phyloP scores from a whole-genome alignment of 2,888 invertebrate species.

The Heliconius erato region DNA sequence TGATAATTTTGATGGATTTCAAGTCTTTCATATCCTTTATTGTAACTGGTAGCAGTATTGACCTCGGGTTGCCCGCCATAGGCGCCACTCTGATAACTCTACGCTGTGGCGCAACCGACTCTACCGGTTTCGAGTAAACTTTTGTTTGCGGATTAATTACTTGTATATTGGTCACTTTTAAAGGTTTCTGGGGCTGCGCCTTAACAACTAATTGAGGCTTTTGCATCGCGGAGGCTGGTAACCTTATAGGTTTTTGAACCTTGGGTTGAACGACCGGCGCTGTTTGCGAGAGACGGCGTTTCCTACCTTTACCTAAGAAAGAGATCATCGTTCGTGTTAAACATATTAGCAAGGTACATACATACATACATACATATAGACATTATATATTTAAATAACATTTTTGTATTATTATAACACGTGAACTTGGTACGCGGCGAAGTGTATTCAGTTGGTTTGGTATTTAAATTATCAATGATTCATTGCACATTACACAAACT shows the following conservation, averaged over 20 bases:
- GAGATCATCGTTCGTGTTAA: slow-evolving; percentile 6
- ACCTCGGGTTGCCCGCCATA: slow-evolving; percentile 85
- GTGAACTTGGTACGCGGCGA: neutral
- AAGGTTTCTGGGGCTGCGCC: slow-evolving; percentile 78
- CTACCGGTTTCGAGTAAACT: slow-evolving; percentile 81
- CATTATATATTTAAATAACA: neutral
- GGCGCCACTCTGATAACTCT: slow-evolving; percentile 80
- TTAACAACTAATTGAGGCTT: slow-evolving; percentile 80
- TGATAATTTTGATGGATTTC: slow-evolving; percentile 90
- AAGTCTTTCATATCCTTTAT: slow-evolving; percentile 90
- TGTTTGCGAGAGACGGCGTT: slow-evolving; percentile 79
- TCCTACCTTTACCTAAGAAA: slow-evolving; percentile 73
- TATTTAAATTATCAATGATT: slow-evolving; percentile 25
- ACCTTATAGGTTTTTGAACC: slow-evolving; percentile 74
- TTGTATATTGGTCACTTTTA: slow-evolving; percentile 80
- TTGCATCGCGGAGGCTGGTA: slow-evolving; percentile 64
- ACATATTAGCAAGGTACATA: neutral
- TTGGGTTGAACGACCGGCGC: slow-evolving; percentile 77
- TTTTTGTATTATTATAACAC: neutral
- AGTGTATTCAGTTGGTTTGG: slow-evolving; percentile 18
- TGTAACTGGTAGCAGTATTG: slow-evolving; percentile 90
- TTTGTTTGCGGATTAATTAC: slow-evolving; percentile 75
- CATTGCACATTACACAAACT: neutral
- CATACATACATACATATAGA: neutral
- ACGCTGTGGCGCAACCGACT: slow-evolving; percentile 76